Evolutionary conservation across 2,113 vertebrate species (phyloP).

Genomic region (Eretmochelys imbricata): DNA sequence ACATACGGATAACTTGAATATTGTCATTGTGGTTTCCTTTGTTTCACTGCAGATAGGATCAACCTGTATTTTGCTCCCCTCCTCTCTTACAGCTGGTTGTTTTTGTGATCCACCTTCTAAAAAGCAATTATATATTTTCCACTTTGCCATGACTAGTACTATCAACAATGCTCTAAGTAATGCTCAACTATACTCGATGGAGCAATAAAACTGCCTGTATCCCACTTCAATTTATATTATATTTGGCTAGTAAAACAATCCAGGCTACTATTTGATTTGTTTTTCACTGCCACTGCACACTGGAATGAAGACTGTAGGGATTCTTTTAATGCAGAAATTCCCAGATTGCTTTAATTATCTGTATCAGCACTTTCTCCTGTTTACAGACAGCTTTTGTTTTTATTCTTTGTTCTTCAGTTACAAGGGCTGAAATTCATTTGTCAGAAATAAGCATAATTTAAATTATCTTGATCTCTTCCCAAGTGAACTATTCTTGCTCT

Average conservation of each 20-base stretch:
- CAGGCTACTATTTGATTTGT: constrained; percentile 47
- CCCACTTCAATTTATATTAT: constrained; percentile 39
- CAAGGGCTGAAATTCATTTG: constrained; percentile 47
- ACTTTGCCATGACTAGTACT: constrained; percentile 8
- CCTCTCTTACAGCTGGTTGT: not conserved
- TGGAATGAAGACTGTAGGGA: constrained; percentile 49
- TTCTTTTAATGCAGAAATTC: constrained; percentile 56
- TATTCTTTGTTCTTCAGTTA: constrained; percentile 57
- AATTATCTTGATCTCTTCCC: not conserved
- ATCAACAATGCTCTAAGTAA: constrained; percentile 35
- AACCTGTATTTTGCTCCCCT: not conserved
- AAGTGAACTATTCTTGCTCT: not conserved
- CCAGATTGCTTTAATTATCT: constrained; percentile 56
- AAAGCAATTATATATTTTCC: constrained; percentile 35
- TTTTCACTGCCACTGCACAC: constrained; percentile 42
- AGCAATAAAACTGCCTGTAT: constrained; percentile 26
- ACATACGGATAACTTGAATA: not conserved
- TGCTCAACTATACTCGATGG: constrained; percentile 34
- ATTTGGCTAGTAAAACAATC: constrained; percentile 48
- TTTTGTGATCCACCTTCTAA: constrained; percentile 6
- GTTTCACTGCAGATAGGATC: not conserved
- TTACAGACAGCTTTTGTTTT: constrained; percentile 43
- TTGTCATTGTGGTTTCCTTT: not conserved
- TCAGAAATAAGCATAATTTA: constrained; percentile 15
- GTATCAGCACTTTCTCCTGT: constrained; percentile 39